Conservation (phyloP, 1,140 invertebrate species). For the Saccostrea glomerata region DNA sequence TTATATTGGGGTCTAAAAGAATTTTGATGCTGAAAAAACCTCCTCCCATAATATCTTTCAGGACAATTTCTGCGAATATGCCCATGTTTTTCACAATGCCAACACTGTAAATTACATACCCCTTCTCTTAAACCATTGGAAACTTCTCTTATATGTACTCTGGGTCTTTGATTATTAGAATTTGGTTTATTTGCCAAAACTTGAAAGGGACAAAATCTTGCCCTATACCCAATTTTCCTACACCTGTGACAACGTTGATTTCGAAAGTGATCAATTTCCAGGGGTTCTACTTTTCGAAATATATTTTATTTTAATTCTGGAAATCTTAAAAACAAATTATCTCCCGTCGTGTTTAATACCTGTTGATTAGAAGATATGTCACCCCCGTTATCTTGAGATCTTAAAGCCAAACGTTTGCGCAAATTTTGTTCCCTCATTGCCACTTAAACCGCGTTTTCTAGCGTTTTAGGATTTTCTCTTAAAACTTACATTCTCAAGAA, state of each 20-base stretch:
- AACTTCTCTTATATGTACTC: background rate
- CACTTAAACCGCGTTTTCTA: background rate
- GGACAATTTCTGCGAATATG: background rate
- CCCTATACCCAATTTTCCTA: background rate
- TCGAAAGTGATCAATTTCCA: background rate
- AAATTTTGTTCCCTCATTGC: background rate
- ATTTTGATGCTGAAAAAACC: background rate
- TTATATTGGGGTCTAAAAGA: background rate
- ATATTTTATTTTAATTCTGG: background rate
- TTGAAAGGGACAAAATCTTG: background rate
- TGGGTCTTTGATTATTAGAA: background rate
- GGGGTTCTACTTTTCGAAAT: background rate
- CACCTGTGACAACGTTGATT: background rate
- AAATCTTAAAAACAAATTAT: background rate
- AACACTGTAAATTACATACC: background rate
- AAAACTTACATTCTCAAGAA: background rate
- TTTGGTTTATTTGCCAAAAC: background rate
- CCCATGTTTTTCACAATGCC: background rate
- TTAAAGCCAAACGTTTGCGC: background rate
- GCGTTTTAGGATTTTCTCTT: background rate
- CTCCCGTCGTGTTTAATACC: background rate
- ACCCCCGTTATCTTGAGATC: background rate
- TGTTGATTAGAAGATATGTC: background rate
- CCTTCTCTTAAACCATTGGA: background rate
- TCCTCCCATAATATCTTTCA: background rate